Base-by-base conservation (phyloP, 1,140 invertebrate species). In the Bombus turneri region DNA sequence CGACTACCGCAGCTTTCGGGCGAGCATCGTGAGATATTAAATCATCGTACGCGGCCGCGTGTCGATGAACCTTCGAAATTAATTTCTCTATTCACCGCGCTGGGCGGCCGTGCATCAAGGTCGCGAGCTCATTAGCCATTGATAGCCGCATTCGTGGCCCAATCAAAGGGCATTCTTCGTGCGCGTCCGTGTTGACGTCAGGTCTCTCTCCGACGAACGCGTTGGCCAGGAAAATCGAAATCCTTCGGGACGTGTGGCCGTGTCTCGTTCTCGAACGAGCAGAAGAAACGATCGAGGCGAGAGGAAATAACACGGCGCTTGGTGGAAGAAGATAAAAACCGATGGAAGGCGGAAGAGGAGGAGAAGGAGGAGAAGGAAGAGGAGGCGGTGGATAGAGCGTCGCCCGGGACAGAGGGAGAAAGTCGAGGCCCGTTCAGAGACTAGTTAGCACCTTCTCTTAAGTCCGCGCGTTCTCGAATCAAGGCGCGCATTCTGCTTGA, bases 371-470 rank as follows among this genome's bases (percentile, higher is more conserved):
- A 8, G 9, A 25, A 22, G 31, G 28, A 41, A 1, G 57, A 12
- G 25, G 62, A 53, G 12, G 74, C 68, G 57, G 78, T n/a, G 83
- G 69, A 34, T 69, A 62, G 34, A 62, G 34, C 28, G n/a, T n/a
- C 8, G 43, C 6, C 12, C 18, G 25, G 37, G 74, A 71, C 57
- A 77, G 80, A 73, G 73, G 72, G 43, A 76, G 90, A 85, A 73
- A 83, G 64, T 43, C 76, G 85, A 72, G 84, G 85, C 87, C 86
- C 86, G 85, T 87, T 86, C 88, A 87, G 86, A 87, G 88, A 93
- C 93, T 94, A 94, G 93, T 95, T 94, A 94, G 93, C 93, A 93
- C 93, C 92, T 92, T 93, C 92, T 92, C 92, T 92, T 87, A 82
- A 87, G 82, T 86, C 78, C 90, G 78, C 76, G 88, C 89, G 89